These are phyloP conservation scores for Drosophila quinaria DNA, from an alignment of 2,888 invertebrate genomes.

Conservation along the genomic window DNA sequence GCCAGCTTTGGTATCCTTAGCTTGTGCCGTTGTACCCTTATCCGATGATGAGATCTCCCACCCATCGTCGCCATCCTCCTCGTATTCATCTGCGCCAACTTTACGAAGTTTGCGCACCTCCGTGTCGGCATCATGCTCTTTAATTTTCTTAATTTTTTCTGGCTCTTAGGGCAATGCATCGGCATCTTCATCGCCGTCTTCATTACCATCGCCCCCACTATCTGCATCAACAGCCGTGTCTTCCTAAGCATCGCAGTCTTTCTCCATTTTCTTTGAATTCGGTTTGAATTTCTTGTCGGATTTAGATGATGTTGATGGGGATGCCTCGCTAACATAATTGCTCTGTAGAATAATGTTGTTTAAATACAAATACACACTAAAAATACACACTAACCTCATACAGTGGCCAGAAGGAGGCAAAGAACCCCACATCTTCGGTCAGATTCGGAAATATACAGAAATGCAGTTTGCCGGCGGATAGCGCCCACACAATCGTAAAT, in stretches of 20 bases:
- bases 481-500: constrained; percentile 95
- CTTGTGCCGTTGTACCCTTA: constrained; percentile 43
- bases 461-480: constrained; percentile 95
- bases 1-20: constrained; percentile 80
- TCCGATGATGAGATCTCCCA: constrained; percentile 8
- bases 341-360: constrained; percentile 85
- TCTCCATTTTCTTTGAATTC: constrained; percentile 88
- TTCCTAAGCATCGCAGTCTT: constrained; percentile 92
- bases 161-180: constrained; percentile 85
- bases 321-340: constrained; percentile 90
- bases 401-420: constrained; percentile 99
- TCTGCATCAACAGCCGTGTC: constrained; percentile 84
- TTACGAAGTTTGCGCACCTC: constrained; percentile 82
- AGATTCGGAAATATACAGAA: constrained; percentile 99
- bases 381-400: constrained; percentile 89
- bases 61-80: constrained; percentile 52
- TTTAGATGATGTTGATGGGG: constrained; percentile 86
- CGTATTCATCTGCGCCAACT: constrained; percentile 68
- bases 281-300: constrained; percentile 88
- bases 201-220: constrained; percentile 87
- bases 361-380: background rate
- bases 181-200: constrained; percentile 82
- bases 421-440: constrained; percentile 99
- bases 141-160: constrained; percentile 84
- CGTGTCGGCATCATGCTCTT: constrained; percentile 85